These are phyloP conservation scores for Tauraco hartlaubi DNA, from an alignment of 2,797 vertebrate species.

Conservation along the genomic window DNA sequence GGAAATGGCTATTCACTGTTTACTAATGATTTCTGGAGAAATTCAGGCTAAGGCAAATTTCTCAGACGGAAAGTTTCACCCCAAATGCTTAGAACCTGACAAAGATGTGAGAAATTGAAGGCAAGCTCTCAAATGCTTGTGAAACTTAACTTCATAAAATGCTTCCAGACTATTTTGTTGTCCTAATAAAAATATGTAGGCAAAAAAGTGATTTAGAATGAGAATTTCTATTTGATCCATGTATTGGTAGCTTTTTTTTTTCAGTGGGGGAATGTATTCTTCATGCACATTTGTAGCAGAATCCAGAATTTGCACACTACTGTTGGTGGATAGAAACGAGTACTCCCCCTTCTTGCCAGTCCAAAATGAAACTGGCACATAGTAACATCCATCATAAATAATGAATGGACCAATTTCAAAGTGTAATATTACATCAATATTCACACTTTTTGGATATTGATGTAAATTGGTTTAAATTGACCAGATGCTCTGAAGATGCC, in stretches of 20 bases:
- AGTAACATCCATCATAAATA: background rate
- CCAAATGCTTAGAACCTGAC: background rate
- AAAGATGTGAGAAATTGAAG: background rate
- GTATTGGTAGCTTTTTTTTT: background rate
- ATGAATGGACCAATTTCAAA: background rate
- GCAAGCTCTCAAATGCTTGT: background rate
- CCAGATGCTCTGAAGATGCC: slow-evolving; percentile 56
- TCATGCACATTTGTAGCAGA: background rate
- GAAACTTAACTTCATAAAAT: background rate
- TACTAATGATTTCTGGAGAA: background rate
- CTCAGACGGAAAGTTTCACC: background rate
- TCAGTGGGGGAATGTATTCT: background rate
- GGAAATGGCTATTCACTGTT: background rate
- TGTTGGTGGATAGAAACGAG: background rate
- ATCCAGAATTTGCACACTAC: background rate
- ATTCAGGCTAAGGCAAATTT: background rate
- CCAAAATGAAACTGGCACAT: background rate
- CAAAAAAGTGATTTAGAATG: background rate
- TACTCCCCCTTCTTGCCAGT: background rate
- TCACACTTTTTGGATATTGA: slow-evolving; percentile 35
- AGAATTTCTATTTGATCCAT: background rate
- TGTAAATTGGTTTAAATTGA: slow-evolving; percentile 55
- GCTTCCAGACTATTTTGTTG: background rate
- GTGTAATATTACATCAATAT: slow-evolving; percentile 19
- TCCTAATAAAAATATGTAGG: background rate